Evolutionary conservation across 2,888 invertebrate genomes (phyloP).

Genomic region (Megamerina dolium): DNA sequence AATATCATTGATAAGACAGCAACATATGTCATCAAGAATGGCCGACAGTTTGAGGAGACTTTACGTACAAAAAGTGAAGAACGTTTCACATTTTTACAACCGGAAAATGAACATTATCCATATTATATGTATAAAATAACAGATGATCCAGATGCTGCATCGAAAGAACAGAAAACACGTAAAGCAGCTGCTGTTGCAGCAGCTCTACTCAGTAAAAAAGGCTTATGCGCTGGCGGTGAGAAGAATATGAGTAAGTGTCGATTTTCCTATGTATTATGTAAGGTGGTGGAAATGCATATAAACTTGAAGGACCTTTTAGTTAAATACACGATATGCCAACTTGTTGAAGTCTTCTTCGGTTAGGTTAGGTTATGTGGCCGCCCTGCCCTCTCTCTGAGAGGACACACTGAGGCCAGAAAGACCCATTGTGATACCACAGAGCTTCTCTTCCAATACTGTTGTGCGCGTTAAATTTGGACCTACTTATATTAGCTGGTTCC

Average conservation of each 20-base stretch:
- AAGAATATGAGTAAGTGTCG: conserved; percentile 21
- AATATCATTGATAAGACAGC: conserved; percentile 95
- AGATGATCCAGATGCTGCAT: conserved; percentile 40
- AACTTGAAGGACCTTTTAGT: not conserved
- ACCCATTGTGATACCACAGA: too few relatives aligned
- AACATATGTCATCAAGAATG: conserved; percentile 91
- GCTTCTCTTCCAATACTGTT: too few relatives aligned
- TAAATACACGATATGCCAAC: too few relatives aligned
- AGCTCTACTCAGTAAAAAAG: conserved; percentile 37
- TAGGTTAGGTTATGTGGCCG: too few relatives aligned
- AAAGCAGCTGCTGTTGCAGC: conserved; percentile 41
- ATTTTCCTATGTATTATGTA: too few relatives aligned
- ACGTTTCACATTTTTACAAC: conserved; percentile 79
- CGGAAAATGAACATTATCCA: conserved; percentile 68
- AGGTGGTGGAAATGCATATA: too few relatives aligned
- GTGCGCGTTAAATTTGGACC: too few relatives aligned
- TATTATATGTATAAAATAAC: conserved; percentile 69
- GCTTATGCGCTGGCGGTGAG: conserved; percentile 19
- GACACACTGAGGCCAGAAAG: too few relatives aligned
- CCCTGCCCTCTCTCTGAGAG: too few relatives aligned
- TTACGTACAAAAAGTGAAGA: conserved; percentile 78
- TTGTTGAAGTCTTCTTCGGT: too few relatives aligned
- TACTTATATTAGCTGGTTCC: too few relatives aligned
- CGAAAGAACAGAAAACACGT: conserved; percentile 41
- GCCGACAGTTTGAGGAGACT: conserved; percentile 85